Base-by-base conservation (phyloP, 2,888 invertebrate genomes). In the Nematopogon swammerdamellus region DNA sequence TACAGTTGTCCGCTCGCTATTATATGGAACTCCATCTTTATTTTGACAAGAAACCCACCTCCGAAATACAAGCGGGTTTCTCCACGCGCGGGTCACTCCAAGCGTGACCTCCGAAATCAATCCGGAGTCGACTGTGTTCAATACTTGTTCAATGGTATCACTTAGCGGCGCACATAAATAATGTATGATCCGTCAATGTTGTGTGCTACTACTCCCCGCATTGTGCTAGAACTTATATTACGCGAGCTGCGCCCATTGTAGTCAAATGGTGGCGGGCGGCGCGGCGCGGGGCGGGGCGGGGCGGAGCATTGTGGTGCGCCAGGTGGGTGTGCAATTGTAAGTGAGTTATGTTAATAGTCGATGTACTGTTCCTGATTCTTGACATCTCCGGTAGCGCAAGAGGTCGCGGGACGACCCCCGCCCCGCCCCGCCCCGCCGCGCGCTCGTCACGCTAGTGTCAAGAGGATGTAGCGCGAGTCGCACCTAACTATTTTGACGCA, bases 311-410 rank as follows among this genome's bases (percentile, higher is more conserved):
- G 76, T 77, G 76, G 71, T 77, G 63, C 58, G 65, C 68, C 68
- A 70, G 68, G 73, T 75, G 77, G 77, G 77, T 69, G 79, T 76
- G 70, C 73, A 71, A 72, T 64, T 57, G 63, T 70, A 69, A 72
- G 72, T 36, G 36, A 36, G 36, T 36, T 36, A 36, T 36, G 36
- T 36, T 14, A 36, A 36, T 36, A 14, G n/a, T 14, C 11, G 10
- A 25, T 10, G 25, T 25, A 14, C 11, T 36, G 36, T 36, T 36
- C 36, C 36, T 36, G 11, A 36, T 36, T 36, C 51, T 48, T 54
- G 53, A 51, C 49, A 29, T 18, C 49, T 30, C 16, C 48, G 54
- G 49, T 50, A 53, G 53, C 47, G 45, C 51, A 51, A 49, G 52
- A 43, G 43, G 18, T 20, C 43, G 16, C 36, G 47, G 49, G 50